Base-by-base conservation (phyloP, 2,113 vertebrate genomes). In the Poeciliopsis occidentalis region DNA sequence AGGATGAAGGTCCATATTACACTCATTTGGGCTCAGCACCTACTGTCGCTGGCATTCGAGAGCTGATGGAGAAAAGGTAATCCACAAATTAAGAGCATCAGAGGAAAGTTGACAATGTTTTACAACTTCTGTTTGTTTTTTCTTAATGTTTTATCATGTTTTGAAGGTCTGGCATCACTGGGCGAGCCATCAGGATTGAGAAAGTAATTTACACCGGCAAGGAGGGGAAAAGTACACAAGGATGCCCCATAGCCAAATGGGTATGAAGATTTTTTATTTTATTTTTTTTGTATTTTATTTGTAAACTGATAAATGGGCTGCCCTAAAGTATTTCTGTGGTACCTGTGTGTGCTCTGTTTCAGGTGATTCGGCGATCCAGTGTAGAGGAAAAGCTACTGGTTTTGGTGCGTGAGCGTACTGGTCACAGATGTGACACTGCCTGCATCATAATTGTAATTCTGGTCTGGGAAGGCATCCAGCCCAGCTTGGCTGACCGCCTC, bases 231-330 rank as follows among this genome's bases (percentile, higher is more conserved):
- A 99, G 98, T 90, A 96, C 96, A 88, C 97, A 97, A 92, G 98
- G 98, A 78, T 99, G 98, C 81, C 98, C 98, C 70, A 98, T 99
- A 91, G 98, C 98, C 71, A 99, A 99, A 96, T 99, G 98, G 98
- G 98, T 99, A 95, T 94, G 96, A 66, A 27, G 22, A 0, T 13
- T 34, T 76, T 72, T 37, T 11, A 0, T 13, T 34, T 76, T 72
- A 11, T 11, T 78, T 74, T 68, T 57, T 3, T 10, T n/a, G 7
- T 44, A 24, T 69, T 60, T 51, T 0, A 37, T 57, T 67, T 67
- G 12, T 76, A 22, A 60, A 64, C 3, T 37, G 2, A 26, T 0
- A 60, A 71, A 44, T 70, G 8, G 70, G 4, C 13, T 60, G 12
- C 12, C 3, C 1, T 66, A 37, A 3, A 47, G 4, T 64, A 51